phyloP scores from a whole-genome alignment of 2,113 vertebrate genomes.

The human (Homo sapiens) region GRCh38 chr4:139006501-139007000 shows the following conservation, averaged over 20 bases:
- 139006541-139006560: no score
- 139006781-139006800: background rate
- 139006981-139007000: background rate
- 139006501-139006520: no score
- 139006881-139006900: no score
- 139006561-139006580: no score
- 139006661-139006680: background rate
- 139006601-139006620: background rate
- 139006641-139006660: background rate
- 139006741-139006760: background rate
- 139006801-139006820: no score
- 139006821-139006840: background rate
- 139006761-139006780: background rate
- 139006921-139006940: no score
- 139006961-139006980: background rate
- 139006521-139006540: no score
- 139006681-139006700: background rate
- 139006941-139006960: no score
- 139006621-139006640: background rate
- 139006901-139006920: no score
- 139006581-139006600: background rate
- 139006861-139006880: background rate
- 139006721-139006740: background rate
- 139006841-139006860: background rate
- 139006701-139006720: background rate